phyloP scores from a whole-genome alignment of 2,888 invertebrate genomes.

The Aleiodes leptofemur region DNA sequence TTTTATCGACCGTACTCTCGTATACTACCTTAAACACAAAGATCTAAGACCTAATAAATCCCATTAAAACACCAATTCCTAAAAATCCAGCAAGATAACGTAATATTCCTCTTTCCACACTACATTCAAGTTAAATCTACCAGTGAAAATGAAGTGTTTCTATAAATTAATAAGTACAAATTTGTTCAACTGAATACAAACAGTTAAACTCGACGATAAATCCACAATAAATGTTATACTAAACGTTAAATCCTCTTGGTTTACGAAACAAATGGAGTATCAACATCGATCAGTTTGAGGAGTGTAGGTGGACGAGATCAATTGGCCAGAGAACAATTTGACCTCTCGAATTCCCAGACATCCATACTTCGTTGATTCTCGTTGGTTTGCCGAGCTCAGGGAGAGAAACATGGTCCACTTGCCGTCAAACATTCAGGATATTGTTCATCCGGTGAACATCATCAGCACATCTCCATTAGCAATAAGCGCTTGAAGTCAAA shows the following conservation, averaged over 20 bases:
- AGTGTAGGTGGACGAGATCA: neutral
- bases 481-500: neutral
- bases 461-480: constrained; percentile 12
- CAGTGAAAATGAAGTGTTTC: too few relatives aligned
- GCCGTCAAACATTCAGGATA: constrained; percentile 18
- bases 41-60: too few relatives aligned
- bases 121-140: too few relatives aligned
- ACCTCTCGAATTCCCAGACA: constrained; percentile 22
- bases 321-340: constrained; percentile 13
- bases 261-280: constrained; percentile 5
- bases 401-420: neutral
- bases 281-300: constrained; percentile 6
- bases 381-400: neutral
- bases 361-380: constrained; percentile 15
- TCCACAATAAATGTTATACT: too few relatives aligned
- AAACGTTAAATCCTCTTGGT: neutral
- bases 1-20: too few relatives aligned
- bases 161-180: too few relatives aligned
- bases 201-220: too few relatives aligned
- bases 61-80: too few relatives aligned
- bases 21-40: too few relatives aligned
- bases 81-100: too few relatives aligned
- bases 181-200: too few relatives aligned
- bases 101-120: too few relatives aligned
- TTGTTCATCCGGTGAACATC: neutral